Percentiles rank a stretch among this genome's conserved stretches.
These are phyloP conservation scores for Caenorhabditis becei DNA, from an alignment of 2,888 invertebrate species.

Conservation along the genomic window DNA sequence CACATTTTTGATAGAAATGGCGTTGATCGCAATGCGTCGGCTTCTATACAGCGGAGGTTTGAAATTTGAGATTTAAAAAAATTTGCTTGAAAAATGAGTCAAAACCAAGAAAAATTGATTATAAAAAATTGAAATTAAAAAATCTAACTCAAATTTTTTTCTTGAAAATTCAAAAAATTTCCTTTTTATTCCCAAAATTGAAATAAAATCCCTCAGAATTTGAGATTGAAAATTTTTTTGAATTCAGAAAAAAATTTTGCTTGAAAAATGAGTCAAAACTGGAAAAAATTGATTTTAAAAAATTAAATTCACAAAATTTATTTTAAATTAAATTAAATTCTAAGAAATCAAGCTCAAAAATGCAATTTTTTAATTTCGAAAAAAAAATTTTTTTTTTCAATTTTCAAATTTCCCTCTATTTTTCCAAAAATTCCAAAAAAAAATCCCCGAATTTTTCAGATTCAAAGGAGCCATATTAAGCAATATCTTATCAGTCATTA, in stretches of 20 bases:
- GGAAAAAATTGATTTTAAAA: neutral
- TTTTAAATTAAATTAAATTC: constrained; percentile 3
- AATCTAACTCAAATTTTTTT: too few species aligned
- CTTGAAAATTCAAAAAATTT: too few species aligned
- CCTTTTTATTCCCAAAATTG: too few species aligned
- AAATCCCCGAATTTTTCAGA: constrained; percentile 28
- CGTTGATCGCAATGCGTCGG: constrained; percentile 63
- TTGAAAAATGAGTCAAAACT: neutral
- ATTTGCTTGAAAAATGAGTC: neutral
- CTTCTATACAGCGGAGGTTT: constrained; percentile 63
- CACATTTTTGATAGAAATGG: constrained; percentile 65
- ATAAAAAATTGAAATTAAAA: too few species aligned
- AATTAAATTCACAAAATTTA: constrained; percentile 5
- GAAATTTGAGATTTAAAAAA: neutral
- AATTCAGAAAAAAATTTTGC: neutral
- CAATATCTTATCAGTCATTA: constrained; percentile 54
- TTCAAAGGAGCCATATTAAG: constrained; percentile 65
- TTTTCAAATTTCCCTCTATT: too few species aligned
- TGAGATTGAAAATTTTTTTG: neutral
- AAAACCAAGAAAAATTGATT: constrained; percentile 7
- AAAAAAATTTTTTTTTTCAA: too few species aligned
- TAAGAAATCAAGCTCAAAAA: neutral
- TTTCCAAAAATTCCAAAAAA: neutral
- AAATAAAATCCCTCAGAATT: too few species aligned
- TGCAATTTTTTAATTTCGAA: neutral